Conservation (phyloP, 2,113 vertebrate species). For the Menura novaehollandiae region DNA sequence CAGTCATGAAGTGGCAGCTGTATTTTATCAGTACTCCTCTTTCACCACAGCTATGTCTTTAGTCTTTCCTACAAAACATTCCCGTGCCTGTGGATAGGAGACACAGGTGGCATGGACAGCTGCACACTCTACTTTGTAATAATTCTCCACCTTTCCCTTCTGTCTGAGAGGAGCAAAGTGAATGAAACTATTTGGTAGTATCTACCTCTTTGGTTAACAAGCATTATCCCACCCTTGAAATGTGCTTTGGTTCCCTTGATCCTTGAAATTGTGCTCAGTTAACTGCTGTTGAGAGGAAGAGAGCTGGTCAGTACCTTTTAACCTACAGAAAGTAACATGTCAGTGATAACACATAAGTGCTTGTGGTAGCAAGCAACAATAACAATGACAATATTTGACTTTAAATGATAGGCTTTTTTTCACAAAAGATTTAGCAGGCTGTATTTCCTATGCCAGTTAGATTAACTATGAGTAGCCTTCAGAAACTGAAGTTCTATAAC, state of each 20-base stretch:
- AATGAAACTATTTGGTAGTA: neutral
- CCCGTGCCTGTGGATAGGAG: neutral
- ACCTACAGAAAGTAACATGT: neutral
- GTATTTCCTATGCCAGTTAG: neutral
- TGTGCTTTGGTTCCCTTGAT: no score
- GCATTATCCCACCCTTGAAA: no score
- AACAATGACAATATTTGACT: neutral
- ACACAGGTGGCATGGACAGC: neutral
- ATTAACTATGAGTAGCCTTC: neutral
- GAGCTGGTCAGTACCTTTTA: neutral
- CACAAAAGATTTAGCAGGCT: neutral
- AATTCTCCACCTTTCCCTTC: neutral
- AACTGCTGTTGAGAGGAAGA: neutral
- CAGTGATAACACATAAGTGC: neutral
- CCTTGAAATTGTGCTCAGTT: neutral
- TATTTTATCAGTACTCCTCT: neutral
- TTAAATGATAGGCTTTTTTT: neutral
- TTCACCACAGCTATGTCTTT: neutral
- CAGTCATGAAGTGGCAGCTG: neutral
- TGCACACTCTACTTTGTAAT: neutral
- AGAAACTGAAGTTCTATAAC: neutral
- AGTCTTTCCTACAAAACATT: neutral
- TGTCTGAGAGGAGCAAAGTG: neutral
- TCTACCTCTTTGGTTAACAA: neutral
- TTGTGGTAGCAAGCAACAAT: neutral